phyloP scores from a whole-genome alignment of 1,140 invertebrate species.

The Pogonomyrmex californicus region DNA sequence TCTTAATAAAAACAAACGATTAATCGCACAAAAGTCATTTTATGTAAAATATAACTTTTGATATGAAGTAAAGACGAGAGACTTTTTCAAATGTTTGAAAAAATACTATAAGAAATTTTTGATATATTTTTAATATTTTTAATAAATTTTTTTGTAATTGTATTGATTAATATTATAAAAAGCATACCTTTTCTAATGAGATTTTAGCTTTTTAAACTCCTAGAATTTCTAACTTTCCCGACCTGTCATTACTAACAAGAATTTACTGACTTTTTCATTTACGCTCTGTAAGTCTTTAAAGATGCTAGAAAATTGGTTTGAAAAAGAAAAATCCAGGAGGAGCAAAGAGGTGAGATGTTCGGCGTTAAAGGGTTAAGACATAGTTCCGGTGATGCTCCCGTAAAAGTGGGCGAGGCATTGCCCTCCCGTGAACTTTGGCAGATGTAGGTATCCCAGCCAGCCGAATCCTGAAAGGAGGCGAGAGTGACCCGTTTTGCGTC shows the following conservation, averaged over 20 bases:
- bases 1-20: not conserved
- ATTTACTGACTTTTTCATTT: constrained; percentile 27
- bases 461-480: constrained; percentile 79
- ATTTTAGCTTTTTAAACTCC: not conserved
- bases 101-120: not conserved
- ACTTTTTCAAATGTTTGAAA: not conserved
- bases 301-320: constrained; percentile 34
- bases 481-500: constrained; percentile 83
- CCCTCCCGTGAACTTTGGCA: constrained; percentile 82
- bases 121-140: not conserved
- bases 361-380: constrained; percentile 50
- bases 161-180: not conserved
- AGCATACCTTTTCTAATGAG: not conserved
- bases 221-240: not conserved
- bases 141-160: not conserved
- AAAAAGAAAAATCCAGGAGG: constrained; percentile 13
- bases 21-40: not conserved
- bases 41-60: not conserved
- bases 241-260: not conserved
- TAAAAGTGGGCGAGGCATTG: constrained; percentile 83
- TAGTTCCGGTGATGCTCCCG: constrained; percentile 58
- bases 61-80: not conserved
- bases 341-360: not conserved
- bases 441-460: constrained; percentile 78
- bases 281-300: constrained; percentile 6